Percentiles rank a stretch among this genome's conserved stretches.
Evolutionary conservation across 2,797 vertebrate genomes (phyloP).

Genomic region (Taenioides sp.): DNA sequence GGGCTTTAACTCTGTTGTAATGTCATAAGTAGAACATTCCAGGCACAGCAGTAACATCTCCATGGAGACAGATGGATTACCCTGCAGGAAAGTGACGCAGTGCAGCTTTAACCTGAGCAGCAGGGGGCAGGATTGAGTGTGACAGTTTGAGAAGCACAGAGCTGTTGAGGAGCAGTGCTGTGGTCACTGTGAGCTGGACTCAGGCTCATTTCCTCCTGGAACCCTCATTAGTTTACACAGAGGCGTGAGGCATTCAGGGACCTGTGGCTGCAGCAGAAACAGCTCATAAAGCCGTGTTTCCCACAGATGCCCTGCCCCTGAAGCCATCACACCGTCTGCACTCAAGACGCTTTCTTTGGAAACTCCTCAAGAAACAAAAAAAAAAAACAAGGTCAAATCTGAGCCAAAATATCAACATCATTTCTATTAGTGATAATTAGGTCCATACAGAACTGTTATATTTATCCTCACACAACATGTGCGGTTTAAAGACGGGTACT

Average conservation of each 20-base stretch:
- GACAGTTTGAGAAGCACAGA: too few relatives aligned
- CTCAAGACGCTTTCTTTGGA: neutral
- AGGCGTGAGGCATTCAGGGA: slow-evolving; percentile 2
- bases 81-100: too few relatives aligned
- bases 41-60: too few relatives aligned
- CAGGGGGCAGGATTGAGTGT: too few relatives aligned
- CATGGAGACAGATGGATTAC: too few relatives aligned
- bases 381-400: neutral
- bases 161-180: too few relatives aligned
- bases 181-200: neutral
- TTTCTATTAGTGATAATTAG: neutral
- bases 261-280: neutral
- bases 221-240: slow-evolving; percentile 1
- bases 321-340: neutral
- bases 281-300: neutral
- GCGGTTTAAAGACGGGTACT: too few relatives aligned
- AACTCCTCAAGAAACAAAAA: neutral
- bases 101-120: too few relatives aligned
- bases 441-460: neutral
- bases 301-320: neutral
- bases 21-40: too few relatives aligned
- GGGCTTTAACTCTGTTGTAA: too few relatives aligned
- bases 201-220: neutral
- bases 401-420: neutral
- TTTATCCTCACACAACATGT: too few relatives aligned